Conservation (phyloP, 1,140 invertebrate genomes). For the Gonatopus flavifemur region DNA sequence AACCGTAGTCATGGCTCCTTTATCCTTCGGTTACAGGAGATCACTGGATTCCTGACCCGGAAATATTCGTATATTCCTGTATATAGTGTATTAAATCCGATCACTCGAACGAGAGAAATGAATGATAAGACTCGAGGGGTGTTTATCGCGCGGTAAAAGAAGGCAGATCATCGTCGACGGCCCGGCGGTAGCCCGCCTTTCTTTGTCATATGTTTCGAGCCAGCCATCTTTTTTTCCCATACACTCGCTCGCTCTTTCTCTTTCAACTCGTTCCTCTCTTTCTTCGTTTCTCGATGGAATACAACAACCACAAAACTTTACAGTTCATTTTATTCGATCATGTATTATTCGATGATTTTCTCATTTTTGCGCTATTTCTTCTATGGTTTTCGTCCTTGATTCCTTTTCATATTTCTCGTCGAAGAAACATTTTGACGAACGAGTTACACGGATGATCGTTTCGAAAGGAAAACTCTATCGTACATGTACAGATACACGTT, state of each 20-base stretch:
- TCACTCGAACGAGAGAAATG: too few relatives aligned
- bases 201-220: conserved; percentile 54
- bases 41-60: too few relatives aligned
- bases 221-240: conserved; percentile 46
- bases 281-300: not conserved
- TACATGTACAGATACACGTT: too few relatives aligned
- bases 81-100: too few relatives aligned
- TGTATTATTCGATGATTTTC: not conserved
- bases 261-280: not conserved
- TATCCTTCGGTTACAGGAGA: conserved; percentile 19
- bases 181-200: conserved; percentile 42
- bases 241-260: conserved; percentile 1
- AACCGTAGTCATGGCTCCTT: conserved; percentile 53
- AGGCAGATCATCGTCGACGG: conserved; percentile 11
- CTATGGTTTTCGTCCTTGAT: not conserved
- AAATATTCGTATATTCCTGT: too few relatives aligned
- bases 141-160: conserved; percentile 12
- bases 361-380: not conserved
- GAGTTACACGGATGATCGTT: too few relatives aligned
- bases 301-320: too few relatives aligned
- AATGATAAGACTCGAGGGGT: too few relatives aligned
- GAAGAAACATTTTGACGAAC: not conserved
- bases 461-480: too few relatives aligned
- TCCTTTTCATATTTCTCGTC: not conserved
- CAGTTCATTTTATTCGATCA: too few relatives aligned